A percentile compares a stretch with the other conserved stretches of the same genome.
phyloP scores from a whole-genome alignment of 2,888 invertebrate genomes.

The Monoplex corrugatus region DNA sequence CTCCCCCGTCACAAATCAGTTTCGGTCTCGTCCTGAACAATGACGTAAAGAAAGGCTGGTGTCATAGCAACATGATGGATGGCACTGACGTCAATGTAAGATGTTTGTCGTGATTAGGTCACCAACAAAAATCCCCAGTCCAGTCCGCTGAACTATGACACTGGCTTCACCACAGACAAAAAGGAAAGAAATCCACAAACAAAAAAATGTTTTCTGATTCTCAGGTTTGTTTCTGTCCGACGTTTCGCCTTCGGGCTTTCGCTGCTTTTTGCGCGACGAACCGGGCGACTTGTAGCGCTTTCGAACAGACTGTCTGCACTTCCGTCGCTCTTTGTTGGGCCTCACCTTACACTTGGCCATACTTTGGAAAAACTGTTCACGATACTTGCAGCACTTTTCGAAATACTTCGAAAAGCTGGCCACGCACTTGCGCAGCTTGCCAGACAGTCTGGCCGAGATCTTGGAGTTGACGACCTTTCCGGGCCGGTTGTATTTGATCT shows the following conservation, averaged over 20 bases:
- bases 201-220: background rate
- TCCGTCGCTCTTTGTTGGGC: conserved; percentile 42
- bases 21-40: background rate
- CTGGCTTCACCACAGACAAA: no score
- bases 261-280: background rate
- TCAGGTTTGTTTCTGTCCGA: background rate
- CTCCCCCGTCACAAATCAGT: background rate
- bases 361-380: conserved; percentile 59
- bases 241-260: background rate
- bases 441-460: conserved; percentile 55
- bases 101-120: background rate
- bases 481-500: conserved; percentile 39
- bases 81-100: conserved; percentile 22
- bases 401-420: conserved; percentile 64
- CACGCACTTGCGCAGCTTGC: conserved; percentile 68
- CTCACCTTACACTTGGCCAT: conserved; percentile 60
- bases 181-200: background rate
- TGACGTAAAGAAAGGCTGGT: background rate
- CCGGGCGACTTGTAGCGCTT: conserved; percentile 48
- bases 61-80: background rate
- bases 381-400: conserved; percentile 68
- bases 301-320: conserved; percentile 53
- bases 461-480: conserved; percentile 10
- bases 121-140: background rate
- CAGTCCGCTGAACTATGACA: background rate